Evolutionary conservation across 2,888 invertebrate genomes (phyloP).

Genomic region (Beris chalybata): DNA sequence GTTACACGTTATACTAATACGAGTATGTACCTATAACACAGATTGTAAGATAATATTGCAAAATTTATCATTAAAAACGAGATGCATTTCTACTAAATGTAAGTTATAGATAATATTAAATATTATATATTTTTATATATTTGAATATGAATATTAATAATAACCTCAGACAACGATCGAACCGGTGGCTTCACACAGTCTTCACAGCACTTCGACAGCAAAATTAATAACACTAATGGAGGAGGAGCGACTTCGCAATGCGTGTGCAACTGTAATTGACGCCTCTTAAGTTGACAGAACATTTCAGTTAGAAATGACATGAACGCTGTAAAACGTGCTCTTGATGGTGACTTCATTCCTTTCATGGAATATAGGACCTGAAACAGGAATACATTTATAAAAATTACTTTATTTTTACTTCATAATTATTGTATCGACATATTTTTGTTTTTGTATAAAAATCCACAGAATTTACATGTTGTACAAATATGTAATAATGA

Average conservation of each 20-base stretch:
- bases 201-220: slow-evolving; percentile 87
- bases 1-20: no score
- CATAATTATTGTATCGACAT: no score
- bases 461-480: not conserved
- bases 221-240: slow-evolving; percentile 75
- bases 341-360: slow-evolving; percentile 61
- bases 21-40: no score
- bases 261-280: slow-evolving; percentile 62
- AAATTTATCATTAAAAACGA: no score
- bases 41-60: no score
- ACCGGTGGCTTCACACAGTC: slow-evolving; percentile 83
- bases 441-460: not conserved
- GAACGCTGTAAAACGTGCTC: slow-evolving; percentile 76
- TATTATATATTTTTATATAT: no score
- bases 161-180: slow-evolving; percentile 78
- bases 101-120: no score
- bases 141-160: not conserved
- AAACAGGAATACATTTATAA: slow-evolving; percentile 11
- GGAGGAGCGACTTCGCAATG: slow-evolving; percentile 66
- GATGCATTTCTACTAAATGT: no score
- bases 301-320: slow-evolving; percentile 89
- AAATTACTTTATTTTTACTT: no score
- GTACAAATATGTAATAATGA: no score
- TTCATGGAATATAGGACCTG: slow-evolving; percentile 54
- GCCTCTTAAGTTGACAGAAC: slow-evolving; percentile 80